Evolutionary conservation across 2,888 invertebrate genomes (phyloP).

Genomic region (Taphrorychus bicolor): DNA sequence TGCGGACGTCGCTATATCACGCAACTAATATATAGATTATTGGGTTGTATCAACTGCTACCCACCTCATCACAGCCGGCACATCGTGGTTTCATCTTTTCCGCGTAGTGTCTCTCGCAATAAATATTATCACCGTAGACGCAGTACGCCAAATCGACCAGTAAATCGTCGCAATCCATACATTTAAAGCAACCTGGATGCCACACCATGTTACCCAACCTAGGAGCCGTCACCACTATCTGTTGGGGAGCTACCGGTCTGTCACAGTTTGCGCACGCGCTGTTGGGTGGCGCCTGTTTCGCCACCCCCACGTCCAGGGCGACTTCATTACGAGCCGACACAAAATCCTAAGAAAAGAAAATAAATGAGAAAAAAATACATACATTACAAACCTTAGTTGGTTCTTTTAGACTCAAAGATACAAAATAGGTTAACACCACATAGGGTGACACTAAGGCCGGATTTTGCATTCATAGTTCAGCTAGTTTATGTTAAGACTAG

Average conservation of each 20-base stretch:
- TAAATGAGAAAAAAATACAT: slow-evolving; percentile 3
- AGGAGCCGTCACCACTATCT: slow-evolving; percentile 72
- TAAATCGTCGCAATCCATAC: slow-evolving; percentile 87
- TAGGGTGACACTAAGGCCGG: too few relatives aligned
- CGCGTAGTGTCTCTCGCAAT: slow-evolving; percentile 96
- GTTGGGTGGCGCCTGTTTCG: slow-evolving; percentile 53
- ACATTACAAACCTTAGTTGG: too few relatives aligned
- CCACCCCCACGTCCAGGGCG: slow-evolving; percentile 88
- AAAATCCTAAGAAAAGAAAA: slow-evolving; percentile 74
- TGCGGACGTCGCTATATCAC: too few relatives aligned
- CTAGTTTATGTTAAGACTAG: too few relatives aligned
- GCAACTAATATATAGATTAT: too few relatives aligned
- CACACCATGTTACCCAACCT: slow-evolving; percentile 65
- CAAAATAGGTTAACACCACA: too few relatives aligned
- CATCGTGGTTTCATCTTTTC: slow-evolving; percentile 95
- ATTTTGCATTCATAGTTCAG: too few relatives aligned
- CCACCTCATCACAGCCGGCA: slow-evolving; percentile 97
- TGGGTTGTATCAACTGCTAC: slow-evolving; percentile 50
- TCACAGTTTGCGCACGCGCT: slow-evolving; percentile 84
- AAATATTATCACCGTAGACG: slow-evolving; percentile 84
- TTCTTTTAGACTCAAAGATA: too few relatives aligned
- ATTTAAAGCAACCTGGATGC: slow-evolving; percentile 91
- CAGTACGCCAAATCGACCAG: slow-evolving; percentile 97
- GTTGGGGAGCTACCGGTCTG: slow-evolving; percentile 78
- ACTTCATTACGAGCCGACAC: slow-evolving; percentile 93